Evolutionary conservation across 1,140 invertebrate genomes (phyloP), one percentile per base, ranked within the genome.

Genomic region (Colletes gigas): DNA sequence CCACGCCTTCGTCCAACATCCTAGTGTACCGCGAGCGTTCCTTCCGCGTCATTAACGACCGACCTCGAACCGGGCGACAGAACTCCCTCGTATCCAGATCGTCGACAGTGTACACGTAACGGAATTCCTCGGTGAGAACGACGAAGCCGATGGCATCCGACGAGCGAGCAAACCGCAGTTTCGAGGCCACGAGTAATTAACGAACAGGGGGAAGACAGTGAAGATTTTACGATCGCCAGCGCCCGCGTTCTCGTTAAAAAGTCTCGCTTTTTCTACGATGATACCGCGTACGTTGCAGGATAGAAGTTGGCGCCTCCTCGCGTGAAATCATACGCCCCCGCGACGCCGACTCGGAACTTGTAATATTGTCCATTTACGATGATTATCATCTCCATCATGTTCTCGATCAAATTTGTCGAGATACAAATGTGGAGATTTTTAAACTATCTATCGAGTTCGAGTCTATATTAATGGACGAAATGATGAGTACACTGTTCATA

Each of bases 111-210:
- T 65, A 59, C 41, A 17, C 57, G 15, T 41, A 8, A 44, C 6
- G 14, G 5, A 39, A 63, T 73, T 79, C 19, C 41, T 12, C 30
- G 17, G 21, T 41, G 52, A 67, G 17, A 71, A 73, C 52, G 57
- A 39, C 12, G 14, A 21, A 21, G 47, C 74, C 71, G 78, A 84
- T 84, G 72, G 73, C 39, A 71, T 72, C 62, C 77, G 57, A 44
- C 39, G 60, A 50, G 54, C 83, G 79, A 85, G 66, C 60, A 30
- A 30, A 30, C 47, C 67, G 60, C 39, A 55, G 81, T 44, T 68
- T 55, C 67, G 76, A 80, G 70, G 66, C 78, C 66, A 76, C 65
- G 59, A 80, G 82, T 85, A 85, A 85, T 85, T 84, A 85, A 85
- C 82, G 77, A 85, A 77, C 54, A 15, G 4, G 17, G 54, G 12